Base-by-base conservation (phyloP, 2,113 vertebrate genomes). In the Larimichthys polyactis region DNA sequence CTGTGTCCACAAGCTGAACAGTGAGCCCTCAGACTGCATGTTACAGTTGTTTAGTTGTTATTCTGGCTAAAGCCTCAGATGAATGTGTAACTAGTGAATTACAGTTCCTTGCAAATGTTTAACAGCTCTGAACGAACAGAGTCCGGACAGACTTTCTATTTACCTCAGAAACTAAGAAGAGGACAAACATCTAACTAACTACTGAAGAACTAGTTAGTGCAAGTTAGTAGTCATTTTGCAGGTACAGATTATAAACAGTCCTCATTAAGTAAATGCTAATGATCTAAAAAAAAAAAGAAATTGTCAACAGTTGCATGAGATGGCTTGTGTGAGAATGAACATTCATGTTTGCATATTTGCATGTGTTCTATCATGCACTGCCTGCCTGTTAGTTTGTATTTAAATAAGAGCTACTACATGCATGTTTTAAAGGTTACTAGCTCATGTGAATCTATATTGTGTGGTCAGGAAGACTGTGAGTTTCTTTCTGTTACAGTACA, bases 181-280 rank as follows among this genome's bases (percentile, higher is more conserved):
- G 32, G 32, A 22, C 0, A 75, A 44, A 54, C 58, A 58, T 46
- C 20, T 48, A 11, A 29, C 78, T 51, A 82, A 70, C 49, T 64
- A 48, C 72, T 59, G n/a, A 62, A 75, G 11, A 59, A 57, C 43
- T 60, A 52, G 55, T 86, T 70, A 75, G 68, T 80, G 70, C 71
- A 81, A 76, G 57, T 62, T 80, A 59, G 78, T 71, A 43, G 32
- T 86, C 57, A 81, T 62, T 27, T 59, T 74, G 20, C 22, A 57
- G 43, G 11, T 63, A 64, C 14, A 73, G 5, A 46, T 44, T 74
- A 27, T n/a, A 22, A 73, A 80, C 44, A 22, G 17, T 63, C 69
- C 27, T 49, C 29, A 43, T 75, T 17, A 67, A 77, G 60, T 43
- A 67, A 48, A 8, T 52, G 24, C 64, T 69, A 14, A 72, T 51